Percentiles rank a stretch among this genome's conserved stretches.
These are phyloP conservation scores for Trachelus stipa DNA, from an alignment of 2,888 invertebrate species.

Conservation along the genomic window DNA sequence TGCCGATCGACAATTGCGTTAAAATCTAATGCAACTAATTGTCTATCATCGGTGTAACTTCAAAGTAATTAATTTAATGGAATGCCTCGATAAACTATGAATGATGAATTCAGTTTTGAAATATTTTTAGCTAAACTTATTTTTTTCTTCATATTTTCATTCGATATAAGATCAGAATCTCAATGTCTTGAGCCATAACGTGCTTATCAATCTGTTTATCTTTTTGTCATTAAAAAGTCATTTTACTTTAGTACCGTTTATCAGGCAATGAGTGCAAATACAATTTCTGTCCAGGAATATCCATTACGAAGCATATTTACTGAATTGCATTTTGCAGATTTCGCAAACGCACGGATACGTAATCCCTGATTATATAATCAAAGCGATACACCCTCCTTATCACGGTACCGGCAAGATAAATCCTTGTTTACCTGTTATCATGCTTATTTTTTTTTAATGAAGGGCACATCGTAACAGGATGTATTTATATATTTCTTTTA, in stretches of 20 bases:
- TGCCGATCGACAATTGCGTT: background rate
- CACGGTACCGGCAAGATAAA: background rate
- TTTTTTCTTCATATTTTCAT: background rate
- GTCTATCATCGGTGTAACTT: background rate
- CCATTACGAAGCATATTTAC: background rate
- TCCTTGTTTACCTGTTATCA: background rate
- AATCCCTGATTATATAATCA: background rate
- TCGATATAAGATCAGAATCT: background rate
- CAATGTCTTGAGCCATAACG: background rate
- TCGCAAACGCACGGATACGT: background rate
- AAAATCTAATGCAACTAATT: conserved; percentile 2
- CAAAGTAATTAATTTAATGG: background rate
- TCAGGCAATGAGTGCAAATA: background rate
- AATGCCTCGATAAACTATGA: background rate
- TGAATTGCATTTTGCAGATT: background rate
- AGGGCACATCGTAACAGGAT: background rate
- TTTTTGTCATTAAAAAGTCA: background rate
- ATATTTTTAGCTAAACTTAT: background rate
- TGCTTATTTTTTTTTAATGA: background rate
- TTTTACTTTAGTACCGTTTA: background rate
- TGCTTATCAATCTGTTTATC: background rate
- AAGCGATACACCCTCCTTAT: background rate
- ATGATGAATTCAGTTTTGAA: background rate
- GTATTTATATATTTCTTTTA: background rate
- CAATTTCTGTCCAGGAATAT: background rate